phyloP scores from a whole-genome alignment of 37 sponge, comb jelly and placozoan species.

The Aphrocallistes beatrix region DNA sequence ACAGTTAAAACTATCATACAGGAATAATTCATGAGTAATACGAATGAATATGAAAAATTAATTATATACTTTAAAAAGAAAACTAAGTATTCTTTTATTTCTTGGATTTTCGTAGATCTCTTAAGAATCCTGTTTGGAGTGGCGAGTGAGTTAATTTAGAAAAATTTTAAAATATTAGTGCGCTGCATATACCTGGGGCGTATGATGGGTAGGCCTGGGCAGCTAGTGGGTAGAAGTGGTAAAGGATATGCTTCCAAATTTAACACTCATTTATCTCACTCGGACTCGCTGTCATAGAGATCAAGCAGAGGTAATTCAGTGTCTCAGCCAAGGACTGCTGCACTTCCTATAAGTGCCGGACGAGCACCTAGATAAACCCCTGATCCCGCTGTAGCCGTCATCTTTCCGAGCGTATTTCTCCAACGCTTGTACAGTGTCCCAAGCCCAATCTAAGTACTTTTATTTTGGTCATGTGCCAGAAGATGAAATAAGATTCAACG shows the following conservation, averaged over 20 bases:
- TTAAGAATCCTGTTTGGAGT: too few species aligned
- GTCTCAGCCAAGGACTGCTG: slow-evolving; percentile 92
- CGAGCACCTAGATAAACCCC: slow-evolving; percentile 61
- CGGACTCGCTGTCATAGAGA: slow-evolving; percentile 49
- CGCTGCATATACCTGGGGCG: too few species aligned
- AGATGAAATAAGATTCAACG: slow-evolving; percentile 70
- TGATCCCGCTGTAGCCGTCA: slow-evolving; percentile 53
- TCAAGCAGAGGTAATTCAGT: slow-evolving; percentile 75
- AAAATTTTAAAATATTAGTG: too few species aligned
- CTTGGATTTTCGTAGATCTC: too few species aligned
- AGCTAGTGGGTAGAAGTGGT: slow-evolving; percentile 49
- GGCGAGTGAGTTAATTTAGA: too few species aligned
- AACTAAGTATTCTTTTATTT: too few species aligned
- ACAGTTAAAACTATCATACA: too few species aligned
- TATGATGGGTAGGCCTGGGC: too few species aligned
- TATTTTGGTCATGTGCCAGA: slow-evolving; percentile 77
- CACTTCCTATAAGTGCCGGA: slow-evolving; percentile 75
- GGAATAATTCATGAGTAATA: too few species aligned
- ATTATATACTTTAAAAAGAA: too few species aligned
- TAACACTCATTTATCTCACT: slow-evolving; percentile 65
- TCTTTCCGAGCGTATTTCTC: slow-evolving; percentile 49
- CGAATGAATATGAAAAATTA: too few species aligned
- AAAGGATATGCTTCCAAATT: slow-evolving; percentile 97
- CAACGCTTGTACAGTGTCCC: slow-evolving; percentile 69
- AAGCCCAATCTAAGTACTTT: slow-evolving; percentile 83